Evolutionary conservation across 2,888 invertebrate species (phyloP), one percentile per base, ranked within the genome.

Genomic region (Drosophila macrospina): DNA sequence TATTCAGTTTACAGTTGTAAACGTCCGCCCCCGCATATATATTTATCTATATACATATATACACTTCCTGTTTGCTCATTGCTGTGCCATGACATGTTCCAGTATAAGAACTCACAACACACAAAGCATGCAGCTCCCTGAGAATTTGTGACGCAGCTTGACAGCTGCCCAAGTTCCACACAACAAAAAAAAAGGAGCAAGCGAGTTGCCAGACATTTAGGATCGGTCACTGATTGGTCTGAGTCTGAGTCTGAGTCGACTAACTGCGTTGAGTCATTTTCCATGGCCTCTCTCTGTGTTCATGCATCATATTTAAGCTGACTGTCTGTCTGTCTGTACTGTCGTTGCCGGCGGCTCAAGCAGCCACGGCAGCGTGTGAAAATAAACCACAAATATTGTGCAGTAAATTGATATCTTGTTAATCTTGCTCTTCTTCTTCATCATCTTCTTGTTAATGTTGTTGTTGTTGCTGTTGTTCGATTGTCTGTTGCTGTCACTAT

Each of bases 21-120:
- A 13, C 44, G 42, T 44, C 20, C 45, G 41, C 73, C 72, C 50
- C 7, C 74, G 34, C 48, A 42, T 30, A 28, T 28, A 10, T 30
- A 34, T 20, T 20, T 41, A 52, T 32, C 1, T 34, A 13, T 36
- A 3, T 3, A 48, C n/a, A 32, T 20, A 24, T 26, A 30, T 32
- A 54, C 41, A 55, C 16, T 82, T 82, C 82, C 82, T 78, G 82
- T 76, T 73, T 39, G 16, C 48, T 59, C 87, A 82, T 82, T 84
- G 68, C 78, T 55, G 51, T 52, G 32, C 34, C 62, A 70, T 82
- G 87, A 82, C 73, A 69, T 24, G 59, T 45, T 26, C 37, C 51
- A 69, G 65, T 69, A 67, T 39, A 65, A 74, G 66, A 74, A 57
- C 15, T 2, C 20, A 20, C 20, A 20, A 20, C 28, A 7, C 28